phyloP scores from a whole-genome alignment of 2,113 vertebrate species.

The Actenoides lindsayi region DNA sequence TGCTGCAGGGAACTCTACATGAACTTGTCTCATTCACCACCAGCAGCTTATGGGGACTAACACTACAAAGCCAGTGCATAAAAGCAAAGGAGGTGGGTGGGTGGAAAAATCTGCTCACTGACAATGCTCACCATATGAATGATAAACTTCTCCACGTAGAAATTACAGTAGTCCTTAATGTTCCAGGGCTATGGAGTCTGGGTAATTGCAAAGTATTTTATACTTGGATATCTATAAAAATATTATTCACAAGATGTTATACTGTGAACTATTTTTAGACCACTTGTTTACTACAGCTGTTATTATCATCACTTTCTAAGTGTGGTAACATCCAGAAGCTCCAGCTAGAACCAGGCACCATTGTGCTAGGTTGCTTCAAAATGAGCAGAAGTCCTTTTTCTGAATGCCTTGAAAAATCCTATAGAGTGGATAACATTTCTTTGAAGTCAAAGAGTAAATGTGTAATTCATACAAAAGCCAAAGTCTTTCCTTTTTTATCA shows the following conservation, averaged over 20 bases:
- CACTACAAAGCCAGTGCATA: neutral
- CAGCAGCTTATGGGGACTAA: slow-evolving; percentile 27
- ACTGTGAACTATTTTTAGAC: neutral
- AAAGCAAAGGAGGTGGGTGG: neutral
- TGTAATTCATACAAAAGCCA: neutral
- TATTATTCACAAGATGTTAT: neutral
- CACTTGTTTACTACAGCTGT: neutral
- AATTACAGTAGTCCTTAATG: neutral
- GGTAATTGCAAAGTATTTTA: neutral
- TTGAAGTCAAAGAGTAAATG: neutral
- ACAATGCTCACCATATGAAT: neutral
- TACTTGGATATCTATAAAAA: neutral
- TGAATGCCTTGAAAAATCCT: neutral
- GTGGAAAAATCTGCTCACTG: neutral
- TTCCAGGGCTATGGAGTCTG: neutral
- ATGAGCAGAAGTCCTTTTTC: neutral
- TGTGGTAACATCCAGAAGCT: neutral
- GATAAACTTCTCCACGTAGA: neutral
- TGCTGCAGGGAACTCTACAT: slow-evolving; percentile 16
- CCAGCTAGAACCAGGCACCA: neutral
- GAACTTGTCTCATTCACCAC: slow-evolving; percentile 6
- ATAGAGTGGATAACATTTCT: neutral
- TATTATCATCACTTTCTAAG: neutral
- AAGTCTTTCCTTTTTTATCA: neutral
- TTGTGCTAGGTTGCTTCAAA: neutral